Percentiles rank a stretch among this genome's conserved stretches.
These are phyloP conservation scores for Neodon shergylaensis DNA, from an alignment of 2,113 vertebrate species.

Conservation along the genomic window DNA sequence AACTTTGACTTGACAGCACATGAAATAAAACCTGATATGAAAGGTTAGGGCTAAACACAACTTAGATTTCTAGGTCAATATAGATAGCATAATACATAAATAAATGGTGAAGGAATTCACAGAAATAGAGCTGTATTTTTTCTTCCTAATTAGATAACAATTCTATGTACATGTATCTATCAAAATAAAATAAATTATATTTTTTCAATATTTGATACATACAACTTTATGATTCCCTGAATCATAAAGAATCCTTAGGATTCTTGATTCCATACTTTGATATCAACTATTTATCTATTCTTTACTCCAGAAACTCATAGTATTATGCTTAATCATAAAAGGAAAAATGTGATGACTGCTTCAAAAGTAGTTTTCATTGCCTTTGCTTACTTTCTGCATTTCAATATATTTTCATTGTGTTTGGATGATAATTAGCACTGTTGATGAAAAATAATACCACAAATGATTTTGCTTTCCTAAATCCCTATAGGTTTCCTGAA, in stretches of 20 bases:
- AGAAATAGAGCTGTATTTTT: not conserved
- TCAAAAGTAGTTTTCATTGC: not conserved
- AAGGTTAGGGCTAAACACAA: not conserved
- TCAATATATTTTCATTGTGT: not conserved
- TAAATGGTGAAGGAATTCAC: conserved; percentile 6
- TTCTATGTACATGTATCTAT: not conserved
- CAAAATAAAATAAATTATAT: not conserved
- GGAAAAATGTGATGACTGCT: not conserved
- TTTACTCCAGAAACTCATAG: not conserved
- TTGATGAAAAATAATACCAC: not conserved
- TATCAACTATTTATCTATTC: not conserved
- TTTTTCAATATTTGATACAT: not conserved
- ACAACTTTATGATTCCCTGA: not conserved
- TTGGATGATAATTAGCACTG: not conserved
- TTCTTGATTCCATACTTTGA: not conserved
- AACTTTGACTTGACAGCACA: not conserved
- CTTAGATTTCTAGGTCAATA: not conserved
- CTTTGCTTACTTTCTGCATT: not conserved
- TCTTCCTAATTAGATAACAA: not conserved
- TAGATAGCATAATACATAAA: not conserved
- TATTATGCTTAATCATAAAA: not conserved
- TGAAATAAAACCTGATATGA: not conserved
- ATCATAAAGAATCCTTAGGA: not conserved
- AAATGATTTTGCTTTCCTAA: not conserved
- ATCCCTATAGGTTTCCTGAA: conserved; percentile 93